phyloP scores from a whole-genome alignment of 1,140 invertebrate genomes.

The Aphelenchoides fujianensis region DNA sequence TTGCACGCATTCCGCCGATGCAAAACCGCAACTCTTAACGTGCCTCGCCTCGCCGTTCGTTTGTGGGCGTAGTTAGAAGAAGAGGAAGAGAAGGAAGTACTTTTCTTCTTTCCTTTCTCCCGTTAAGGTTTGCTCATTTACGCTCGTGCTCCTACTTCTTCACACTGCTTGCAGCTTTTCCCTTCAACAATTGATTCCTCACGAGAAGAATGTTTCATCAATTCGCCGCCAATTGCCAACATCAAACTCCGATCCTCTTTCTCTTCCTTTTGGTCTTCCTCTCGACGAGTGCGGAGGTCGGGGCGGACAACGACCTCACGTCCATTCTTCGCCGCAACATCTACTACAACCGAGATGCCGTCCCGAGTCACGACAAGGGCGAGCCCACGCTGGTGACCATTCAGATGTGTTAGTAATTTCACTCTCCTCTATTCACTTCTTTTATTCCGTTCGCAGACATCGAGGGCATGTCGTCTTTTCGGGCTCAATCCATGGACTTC shows the following conservation, averaged over 20 bases:
- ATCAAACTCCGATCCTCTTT: neutral
- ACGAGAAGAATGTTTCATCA: neutral
- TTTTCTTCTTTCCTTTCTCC: neutral
- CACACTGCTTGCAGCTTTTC: too few species aligned
- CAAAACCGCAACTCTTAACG: neutral
- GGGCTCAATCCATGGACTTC: slow-evolving; percentile 63
- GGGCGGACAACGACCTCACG: slow-evolving; percentile 23
- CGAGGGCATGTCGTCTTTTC: slow-evolving; percentile 53
- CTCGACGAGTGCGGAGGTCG: neutral
- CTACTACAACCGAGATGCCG: slow-evolving; percentile 31
- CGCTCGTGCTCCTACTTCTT: too few species aligned
- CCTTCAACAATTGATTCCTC: neutral
- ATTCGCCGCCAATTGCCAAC: neutral
- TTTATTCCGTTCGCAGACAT: too few species aligned
- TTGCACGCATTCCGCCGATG: neutral
- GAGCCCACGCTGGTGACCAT: slow-evolving; percentile 48
- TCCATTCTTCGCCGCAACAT: slow-evolving; percentile 30
- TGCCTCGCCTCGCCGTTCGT: neutral
- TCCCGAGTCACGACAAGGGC: slow-evolving; percentile 21
- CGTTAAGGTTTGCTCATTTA: too few species aligned
- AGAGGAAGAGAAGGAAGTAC: neutral
- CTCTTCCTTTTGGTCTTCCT: neutral
- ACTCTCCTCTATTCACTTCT: too few species aligned
- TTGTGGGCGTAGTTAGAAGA: neutral
- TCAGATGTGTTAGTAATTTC: too few species aligned